Base-by-base conservation (phyloP, 2,888 invertebrate genomes). In the Cephus nigrinus region DNA sequence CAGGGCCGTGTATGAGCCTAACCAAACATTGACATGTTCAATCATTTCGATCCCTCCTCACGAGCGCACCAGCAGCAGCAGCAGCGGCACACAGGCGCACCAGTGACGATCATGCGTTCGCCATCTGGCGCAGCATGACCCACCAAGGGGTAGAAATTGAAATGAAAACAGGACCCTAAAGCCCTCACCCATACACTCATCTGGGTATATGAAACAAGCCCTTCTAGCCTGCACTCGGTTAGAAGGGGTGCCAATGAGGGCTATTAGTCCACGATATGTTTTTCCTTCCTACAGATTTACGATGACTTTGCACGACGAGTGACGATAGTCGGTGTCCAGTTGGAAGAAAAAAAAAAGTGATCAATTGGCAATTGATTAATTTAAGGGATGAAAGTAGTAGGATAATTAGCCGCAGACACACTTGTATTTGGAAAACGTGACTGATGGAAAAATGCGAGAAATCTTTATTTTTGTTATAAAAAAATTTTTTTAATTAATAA, bases 251-350 rank as follows among this genome's bases (percentile, higher is more conserved):
- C 88, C 90, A 91, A 91, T 91, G 91, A 91, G 90, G 90, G 88
- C 89, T 90, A 91, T 91, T 91, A 91, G 91, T 89, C 88, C 86
- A 89, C 90, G 91, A 91, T 91, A 91, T 90, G 90, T 90, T 90
- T 90, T 91, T 88, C 88, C 85, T 89, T 87, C 88, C 76, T 82
- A 84, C 88, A 85, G 89, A 89, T 88, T 89, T 89, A 81, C 81
- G 77, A 36, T 75, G 75, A 55, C 68, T 75, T 75, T 75, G 23
- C 31, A n/a, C n/a, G 34, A 12, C 23, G 12, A 74, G n/a, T 32
- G 74, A 33, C 74, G 35, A 33, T 34, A 35, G 30, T 74, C 74
- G 11, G 33, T 32, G 35, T 74, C 35, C 35, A 23, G 55, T 35
- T 74, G 5, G 23, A 30, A 74, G 15, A 5, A 72, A 23, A 68